Conservation (phyloP, 2,113 vertebrate species). For the Oncorhynchus keta region DNA sequence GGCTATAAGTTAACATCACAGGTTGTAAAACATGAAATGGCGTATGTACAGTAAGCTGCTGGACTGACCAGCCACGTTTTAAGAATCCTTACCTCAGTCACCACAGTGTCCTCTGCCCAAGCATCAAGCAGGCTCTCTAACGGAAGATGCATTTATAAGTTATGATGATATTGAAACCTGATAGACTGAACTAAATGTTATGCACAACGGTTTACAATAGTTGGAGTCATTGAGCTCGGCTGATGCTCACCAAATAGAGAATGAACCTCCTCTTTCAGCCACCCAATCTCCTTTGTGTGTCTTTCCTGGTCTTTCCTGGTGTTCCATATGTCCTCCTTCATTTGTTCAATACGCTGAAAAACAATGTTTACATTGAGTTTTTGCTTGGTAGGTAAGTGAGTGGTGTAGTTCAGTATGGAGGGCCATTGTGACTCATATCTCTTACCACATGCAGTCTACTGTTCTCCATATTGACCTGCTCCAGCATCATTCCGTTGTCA, state of each 20-base stretch:
- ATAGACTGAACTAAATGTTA: too few relatives aligned
- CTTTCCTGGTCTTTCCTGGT: conserved; percentile 44
- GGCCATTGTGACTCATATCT: background rate
- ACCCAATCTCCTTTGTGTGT: conserved; percentile 22
- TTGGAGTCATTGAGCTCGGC: background rate
- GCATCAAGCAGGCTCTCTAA: conserved; percentile 17
- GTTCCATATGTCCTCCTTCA: conserved; percentile 55
- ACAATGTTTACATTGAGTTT: background rate
- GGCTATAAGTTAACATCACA: too few relatives aligned
- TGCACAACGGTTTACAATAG: background rate
- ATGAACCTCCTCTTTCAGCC: conserved; percentile 36
- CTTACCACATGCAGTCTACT: conserved; percentile 54
- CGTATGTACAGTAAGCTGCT: too few relatives aligned
- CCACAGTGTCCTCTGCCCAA: conserved; percentile 18
- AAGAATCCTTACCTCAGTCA: conserved; percentile 28
- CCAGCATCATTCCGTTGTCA: conserved; percentile 37
- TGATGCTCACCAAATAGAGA: conserved; percentile 48
- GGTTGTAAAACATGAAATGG: too few relatives aligned
- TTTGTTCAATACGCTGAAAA: conserved; percentile 45
- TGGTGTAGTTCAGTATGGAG: too few relatives aligned
- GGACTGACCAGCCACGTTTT: too few relatives aligned
- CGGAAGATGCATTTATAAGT: background rate
- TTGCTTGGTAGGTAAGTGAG: background rate
- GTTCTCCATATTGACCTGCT: conserved; percentile 63
- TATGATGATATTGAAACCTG: background rate